A percentile compares a stretch with the other conserved stretches of the same genome.
These are phyloP conservation scores for Pithys albifrons DNA, from an alignment of 2,113 vertebrate genomes.

Conservation along the genomic window DNA sequence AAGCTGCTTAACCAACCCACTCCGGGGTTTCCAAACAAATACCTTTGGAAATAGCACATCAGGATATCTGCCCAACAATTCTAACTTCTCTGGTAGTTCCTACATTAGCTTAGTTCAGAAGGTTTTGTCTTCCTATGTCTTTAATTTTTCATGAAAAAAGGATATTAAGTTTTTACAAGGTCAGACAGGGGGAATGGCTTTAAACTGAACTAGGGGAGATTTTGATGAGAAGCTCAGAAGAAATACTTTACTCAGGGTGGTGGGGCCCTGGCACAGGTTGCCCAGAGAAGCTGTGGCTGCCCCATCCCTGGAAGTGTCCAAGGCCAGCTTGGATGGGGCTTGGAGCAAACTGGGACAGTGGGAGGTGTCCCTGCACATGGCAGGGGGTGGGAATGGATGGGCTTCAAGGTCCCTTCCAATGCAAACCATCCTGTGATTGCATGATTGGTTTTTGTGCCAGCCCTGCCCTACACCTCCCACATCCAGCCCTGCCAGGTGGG, in stretches of 20 bases:
- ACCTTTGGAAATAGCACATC: neutral
- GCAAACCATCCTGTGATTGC: neutral
- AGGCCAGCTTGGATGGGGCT: neutral
- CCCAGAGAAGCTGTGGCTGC: neutral
- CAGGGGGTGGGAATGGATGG: neutral
- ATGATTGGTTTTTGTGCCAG: neutral
- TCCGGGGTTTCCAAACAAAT: neutral
- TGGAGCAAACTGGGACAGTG: neutral
- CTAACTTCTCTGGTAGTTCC: neutral
- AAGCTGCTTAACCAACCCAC: neutral
- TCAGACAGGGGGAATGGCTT: neutral
- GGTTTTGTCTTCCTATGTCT: neutral
- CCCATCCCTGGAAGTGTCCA: neutral
- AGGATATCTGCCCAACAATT: neutral
- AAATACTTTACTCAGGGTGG: neutral
- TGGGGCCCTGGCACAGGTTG: neutral
- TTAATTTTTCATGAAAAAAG: neutral
- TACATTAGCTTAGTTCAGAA: neutral
- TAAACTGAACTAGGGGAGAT: neutral
- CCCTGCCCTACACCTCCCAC: neutral
- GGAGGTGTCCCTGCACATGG: neutral
- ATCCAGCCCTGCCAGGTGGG: neutral
- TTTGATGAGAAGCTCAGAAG: neutral
- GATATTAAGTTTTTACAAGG: neutral
- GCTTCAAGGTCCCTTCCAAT: neutral